A percentile compares a stretch with the other conserved stretches of the same genome.
These are phyloP conservation scores for Rhopalosiphum padi DNA, from an alignment of 1,140 invertebrate genomes.

Conservation along the genomic window DNA sequence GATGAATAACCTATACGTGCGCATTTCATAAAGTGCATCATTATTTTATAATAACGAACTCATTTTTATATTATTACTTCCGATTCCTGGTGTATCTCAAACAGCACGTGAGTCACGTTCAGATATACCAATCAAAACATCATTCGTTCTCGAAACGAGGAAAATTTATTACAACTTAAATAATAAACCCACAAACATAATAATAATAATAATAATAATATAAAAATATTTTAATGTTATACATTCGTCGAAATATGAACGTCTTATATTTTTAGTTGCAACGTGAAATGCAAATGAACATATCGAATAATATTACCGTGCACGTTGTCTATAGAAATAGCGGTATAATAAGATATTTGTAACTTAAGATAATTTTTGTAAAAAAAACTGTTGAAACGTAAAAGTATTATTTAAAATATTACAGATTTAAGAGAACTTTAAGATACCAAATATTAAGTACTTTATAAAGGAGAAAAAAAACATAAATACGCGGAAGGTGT, in stretches of 20 bases:
- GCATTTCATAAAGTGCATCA: not conserved
- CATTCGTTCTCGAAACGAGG: not conserved
- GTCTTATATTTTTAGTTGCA: not conserved
- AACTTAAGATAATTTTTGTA: not conserved
- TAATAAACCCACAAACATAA: not conserved
- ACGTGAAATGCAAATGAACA: not conserved
- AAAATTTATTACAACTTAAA: not conserved
- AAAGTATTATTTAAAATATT: not conserved
- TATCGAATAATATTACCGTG: not conserved
- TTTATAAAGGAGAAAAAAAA: not conserved
- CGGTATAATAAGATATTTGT: no score
- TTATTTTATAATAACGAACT: not conserved
- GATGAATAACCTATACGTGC: not conserved
- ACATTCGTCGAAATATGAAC: not conserved
- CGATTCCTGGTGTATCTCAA: not conserved
- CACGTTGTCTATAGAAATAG: no score
- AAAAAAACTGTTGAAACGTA: not conserved
- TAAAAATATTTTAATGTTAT: not conserved
- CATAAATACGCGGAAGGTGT: not conserved
- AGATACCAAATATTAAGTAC: not conserved
- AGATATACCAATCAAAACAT: conserved; percentile 8
- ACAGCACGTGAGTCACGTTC: not conserved
- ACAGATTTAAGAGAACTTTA: not conserved
- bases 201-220: not conserved
- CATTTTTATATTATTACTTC: not conserved